Evolutionary conservation across 2,888 invertebrate genomes (phyloP).

Genomic region (Copidosoma aretas): DNA sequence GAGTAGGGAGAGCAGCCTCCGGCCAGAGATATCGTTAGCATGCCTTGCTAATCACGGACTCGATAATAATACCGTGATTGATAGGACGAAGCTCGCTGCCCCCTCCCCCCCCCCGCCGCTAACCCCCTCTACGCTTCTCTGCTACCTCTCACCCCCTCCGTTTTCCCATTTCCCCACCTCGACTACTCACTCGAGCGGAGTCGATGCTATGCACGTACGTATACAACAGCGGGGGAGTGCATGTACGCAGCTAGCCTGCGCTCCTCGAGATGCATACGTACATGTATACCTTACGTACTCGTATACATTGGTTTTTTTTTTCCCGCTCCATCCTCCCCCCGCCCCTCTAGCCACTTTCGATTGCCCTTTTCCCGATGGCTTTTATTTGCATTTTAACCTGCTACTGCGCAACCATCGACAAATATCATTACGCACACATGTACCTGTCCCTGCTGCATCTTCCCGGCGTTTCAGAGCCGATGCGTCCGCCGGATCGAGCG

Average conservation of each 20-base stretch:
- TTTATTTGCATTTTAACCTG: not conserved
- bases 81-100: conserved; percentile 58
- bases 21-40: conserved; percentile 62
- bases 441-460: too few species aligned
- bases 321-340: not conserved
- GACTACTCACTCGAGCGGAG: conserved; percentile 20
- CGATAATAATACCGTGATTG: conserved; percentile 63
- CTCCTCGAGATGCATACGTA: conserved; percentile 40
- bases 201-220: too few species aligned
- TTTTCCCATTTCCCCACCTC: conserved; percentile 24
- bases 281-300: too few species aligned
- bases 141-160: conserved; percentile 27
- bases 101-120: conserved; percentile 44
- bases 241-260: conserved; percentile 15
- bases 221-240: conserved; percentile 6
- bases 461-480: too few species aligned
- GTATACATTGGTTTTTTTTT: conserved; percentile 2
- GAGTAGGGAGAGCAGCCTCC: conserved; percentile 48
- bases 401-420: too few species aligned
- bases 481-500: too few species aligned
- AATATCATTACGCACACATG: too few species aligned
- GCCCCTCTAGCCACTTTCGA: not conserved
- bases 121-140: conserved; percentile 31
- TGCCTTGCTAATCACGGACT: conserved; percentile 63
- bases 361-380: not conserved